Percentiles rank a stretch among this genome's conserved stretches.
Evolutionary conservation across 2,888 invertebrate species (phyloP).

Genomic region (Chouioia cunea): DNA sequence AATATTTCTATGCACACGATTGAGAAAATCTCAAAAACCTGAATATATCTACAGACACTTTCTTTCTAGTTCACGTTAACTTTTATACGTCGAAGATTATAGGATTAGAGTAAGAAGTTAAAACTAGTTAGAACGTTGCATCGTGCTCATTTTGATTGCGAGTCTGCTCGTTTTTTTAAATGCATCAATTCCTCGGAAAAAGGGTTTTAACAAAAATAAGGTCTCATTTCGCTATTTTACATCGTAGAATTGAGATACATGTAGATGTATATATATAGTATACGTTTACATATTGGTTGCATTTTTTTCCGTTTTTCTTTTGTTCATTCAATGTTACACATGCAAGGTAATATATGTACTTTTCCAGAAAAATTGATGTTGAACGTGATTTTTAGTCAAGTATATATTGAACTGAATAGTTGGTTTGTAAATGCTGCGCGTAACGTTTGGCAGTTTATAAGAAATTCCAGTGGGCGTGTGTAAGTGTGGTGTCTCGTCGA

Average conservation of each 20-base stretch:
- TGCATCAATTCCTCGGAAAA: conserved; percentile 45
- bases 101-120: conserved; percentile 16
- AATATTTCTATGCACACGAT: conserved; percentile 25
- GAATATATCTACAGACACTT: conserved; percentile 22
- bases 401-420: conserved; percentile 4
- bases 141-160: conserved; percentile 27
- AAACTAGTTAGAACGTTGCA: conserved; percentile 28
- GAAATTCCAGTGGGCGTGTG: conserved; percentile 40
- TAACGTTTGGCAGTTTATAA: conserved; percentile 40
- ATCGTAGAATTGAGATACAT: conserved; percentile 13
- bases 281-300: no score
- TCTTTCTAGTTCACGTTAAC: conserved; percentile 6
- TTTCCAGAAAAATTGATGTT: conserved; percentile 34
- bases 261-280: no score
- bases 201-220: conserved; percentile 27
- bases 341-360: conserved; percentile 22
- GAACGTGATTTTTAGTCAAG: conserved; percentile 23
- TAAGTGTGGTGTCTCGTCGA: neutral
- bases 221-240: conserved; percentile 14
- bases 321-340: conserved; percentile 15
- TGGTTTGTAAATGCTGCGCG: conserved; percentile 25
- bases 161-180: conserved; percentile 25
- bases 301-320: neutral
- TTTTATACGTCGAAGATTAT: conserved; percentile 18
- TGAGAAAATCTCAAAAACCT: conserved; percentile 19